These are phyloP conservation scores for Lasius fuliginosus DNA, from an alignment of 2,888 invertebrate genomes.

Conservation along the genomic window DNA sequence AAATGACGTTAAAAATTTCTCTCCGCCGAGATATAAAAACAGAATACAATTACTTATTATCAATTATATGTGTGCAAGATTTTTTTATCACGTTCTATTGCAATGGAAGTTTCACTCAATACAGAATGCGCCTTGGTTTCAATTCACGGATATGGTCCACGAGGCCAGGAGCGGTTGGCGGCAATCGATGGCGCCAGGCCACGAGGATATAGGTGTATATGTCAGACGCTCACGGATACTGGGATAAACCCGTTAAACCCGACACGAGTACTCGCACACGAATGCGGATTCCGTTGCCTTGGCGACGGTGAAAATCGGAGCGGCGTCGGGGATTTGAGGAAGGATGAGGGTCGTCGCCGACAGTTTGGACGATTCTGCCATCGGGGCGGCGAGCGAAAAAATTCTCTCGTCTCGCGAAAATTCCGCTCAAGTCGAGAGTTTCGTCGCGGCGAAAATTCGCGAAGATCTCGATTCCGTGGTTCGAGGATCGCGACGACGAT, in stretches of 20 bases:
- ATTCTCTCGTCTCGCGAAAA: slow-evolving; percentile 9
- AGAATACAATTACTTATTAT: not conserved
- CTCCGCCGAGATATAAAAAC: not conserved
- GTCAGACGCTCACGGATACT: slow-evolving; percentile 30
- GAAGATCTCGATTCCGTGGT: not conserved
- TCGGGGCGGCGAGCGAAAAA: slow-evolving; percentile 44
- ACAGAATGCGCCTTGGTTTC: not conserved
- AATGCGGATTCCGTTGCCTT: slow-evolving; percentile 64
- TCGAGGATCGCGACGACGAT: not conserved
- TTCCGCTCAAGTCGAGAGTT: not conserved
- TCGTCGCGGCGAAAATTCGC: not conserved
- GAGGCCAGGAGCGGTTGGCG: slow-evolving; percentile 30
- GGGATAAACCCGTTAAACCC: not conserved
- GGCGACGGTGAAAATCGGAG: slow-evolving; percentile 71
- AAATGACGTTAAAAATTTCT: not conserved
- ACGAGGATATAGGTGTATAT: not conserved
- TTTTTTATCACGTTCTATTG: not conserved
- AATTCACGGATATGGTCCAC: slow-evolving; percentile 32
- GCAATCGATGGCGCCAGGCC: slow-evolving; percentile 46
- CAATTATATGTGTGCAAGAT: not conserved
- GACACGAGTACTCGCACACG: slow-evolving; percentile 23
- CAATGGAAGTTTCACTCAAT: not conserved
- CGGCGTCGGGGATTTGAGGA: slow-evolving; percentile 54
- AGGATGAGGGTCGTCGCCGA: slow-evolving; percentile 62
- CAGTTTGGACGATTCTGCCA: slow-evolving; percentile 60